Percentiles rank a stretch among this genome's conserved stretches.
phyloP scores from a whole-genome alignment of 2,888 invertebrate species.

The Lampropteryx suffumata region DNA sequence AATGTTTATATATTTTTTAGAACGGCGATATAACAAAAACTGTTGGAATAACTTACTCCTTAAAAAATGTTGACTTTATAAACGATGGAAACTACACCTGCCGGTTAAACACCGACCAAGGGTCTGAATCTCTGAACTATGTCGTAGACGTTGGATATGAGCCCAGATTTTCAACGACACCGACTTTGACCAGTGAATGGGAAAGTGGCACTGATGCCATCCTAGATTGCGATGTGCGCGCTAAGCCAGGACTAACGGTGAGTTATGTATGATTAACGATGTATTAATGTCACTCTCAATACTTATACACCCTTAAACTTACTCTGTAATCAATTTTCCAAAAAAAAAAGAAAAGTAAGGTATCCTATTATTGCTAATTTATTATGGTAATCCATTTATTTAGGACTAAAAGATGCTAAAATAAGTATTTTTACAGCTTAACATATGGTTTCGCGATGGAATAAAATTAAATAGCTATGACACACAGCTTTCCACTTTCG shows the following conservation, averaged over 20 bases:
- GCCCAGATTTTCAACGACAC: constrained; percentile 13
- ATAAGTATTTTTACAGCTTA: too few species aligned
- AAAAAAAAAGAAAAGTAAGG: too few species aligned
- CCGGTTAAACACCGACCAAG: constrained; percentile 24
- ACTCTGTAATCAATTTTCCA: too few species aligned
- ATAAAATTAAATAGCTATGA: not conserved
- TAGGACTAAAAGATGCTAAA: too few species aligned
- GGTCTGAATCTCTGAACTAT: too few species aligned
- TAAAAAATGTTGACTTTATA: constrained; percentile 5
- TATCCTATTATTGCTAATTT: too few species aligned
- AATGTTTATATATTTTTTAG: too few species aligned
- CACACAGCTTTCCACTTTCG: constrained; percentile 6
- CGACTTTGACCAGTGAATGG: constrained; percentile 7
- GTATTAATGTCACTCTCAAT: too few species aligned
- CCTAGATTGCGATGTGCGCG: constrained; percentile 21
- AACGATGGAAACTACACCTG: constrained; percentile 35
- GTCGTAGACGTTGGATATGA: constrained; percentile 24
- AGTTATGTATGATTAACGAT: too few species aligned
- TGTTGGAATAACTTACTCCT: constrained; percentile 9
- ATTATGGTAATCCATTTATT: too few species aligned
- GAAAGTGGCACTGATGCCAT: constrained; percentile 9
- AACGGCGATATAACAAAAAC: not conserved
- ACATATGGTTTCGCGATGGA: constrained; percentile 31
- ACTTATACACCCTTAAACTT: too few species aligned
- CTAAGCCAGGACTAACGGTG: constrained; percentile 28